Base-by-base conservation (phyloP, 2,113 vertebrate genomes). In the Dascyllus trimaculatus region DNA sequence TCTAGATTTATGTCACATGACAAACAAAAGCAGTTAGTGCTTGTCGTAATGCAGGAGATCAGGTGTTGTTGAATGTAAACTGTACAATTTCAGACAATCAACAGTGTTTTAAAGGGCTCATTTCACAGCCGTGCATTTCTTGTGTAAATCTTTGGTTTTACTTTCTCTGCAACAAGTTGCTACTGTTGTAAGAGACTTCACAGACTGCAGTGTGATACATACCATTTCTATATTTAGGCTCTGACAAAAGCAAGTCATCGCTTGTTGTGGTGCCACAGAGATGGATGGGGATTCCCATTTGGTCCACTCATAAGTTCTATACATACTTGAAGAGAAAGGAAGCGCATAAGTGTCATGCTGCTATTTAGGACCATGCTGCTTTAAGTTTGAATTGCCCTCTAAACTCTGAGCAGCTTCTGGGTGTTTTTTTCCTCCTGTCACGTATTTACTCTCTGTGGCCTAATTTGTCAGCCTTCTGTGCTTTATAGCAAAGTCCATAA, bases 221-320 rank as follows among this genome's bases (percentile, higher is more conserved):
- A 56, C 72, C 63, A 22, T n/a, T 67, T 38, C 89, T 92, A 87
- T 86, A 81, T 85, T 87, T 89, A 87, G 87, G 19, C n/a, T 49
- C 73, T 78, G 86, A 88, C 78, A 87, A 84, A 78, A 67, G 79
- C 38, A 43, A 65, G 32, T 32, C 26, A 1, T 78, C n/a, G 19
- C 51, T 83, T 75, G 78, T 72, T 83, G 71, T 78, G 70, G 24
- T 45, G 69, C 60, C 60, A 46, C 17, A 64, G 10, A 80, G 52
- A 24, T 51, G 19, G 49, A 25, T 3, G 79, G 85, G 67, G 72
- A 71, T 69, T 88, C 72, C 79, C 26, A 4, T 57, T 48, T 5
- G 56, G 54, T 68, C 49, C 2, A n/a, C 21, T 53, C 22, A 25
- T 13, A 56, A 26, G 59, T 52, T 18, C 11, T 56, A 14, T 22